phyloP scores from a whole-genome alignment of 2,113 vertebrate genomes.

The Morone saxatilis region DNA sequence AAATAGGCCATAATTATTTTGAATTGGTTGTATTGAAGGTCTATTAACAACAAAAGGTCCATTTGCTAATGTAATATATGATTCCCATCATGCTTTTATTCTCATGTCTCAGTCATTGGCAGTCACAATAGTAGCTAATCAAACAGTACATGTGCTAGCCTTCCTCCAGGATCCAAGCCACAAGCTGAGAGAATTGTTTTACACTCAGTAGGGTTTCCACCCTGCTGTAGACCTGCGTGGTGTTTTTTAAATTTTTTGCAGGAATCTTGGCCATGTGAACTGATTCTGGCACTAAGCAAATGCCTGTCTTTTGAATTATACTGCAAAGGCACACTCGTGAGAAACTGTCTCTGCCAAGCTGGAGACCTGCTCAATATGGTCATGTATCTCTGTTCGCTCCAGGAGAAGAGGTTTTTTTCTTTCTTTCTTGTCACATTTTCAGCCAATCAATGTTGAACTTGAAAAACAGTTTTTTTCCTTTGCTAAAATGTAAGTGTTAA shows the following conservation, averaged over 20 bases:
- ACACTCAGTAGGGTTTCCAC: slow-evolving; percentile 20
- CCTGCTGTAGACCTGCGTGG: slow-evolving; percentile 19
- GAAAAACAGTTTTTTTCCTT: not conserved
- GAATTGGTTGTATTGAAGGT: slow-evolving; percentile 16
- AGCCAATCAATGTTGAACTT: not conserved
- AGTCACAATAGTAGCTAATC: slow-evolving; percentile 31
- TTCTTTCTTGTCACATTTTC: not conserved
- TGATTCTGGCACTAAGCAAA: slow-evolving; percentile 23
- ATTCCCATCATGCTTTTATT: slow-evolving; percentile 25
- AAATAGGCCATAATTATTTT: slow-evolving; percentile 30
- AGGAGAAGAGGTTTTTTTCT: not conserved
- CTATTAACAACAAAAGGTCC: slow-evolving; percentile 32
- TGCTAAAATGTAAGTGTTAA: not conserved
- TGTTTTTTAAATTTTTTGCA: slow-evolving; percentile 3
- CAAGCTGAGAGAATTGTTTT: slow-evolving; percentile 49
- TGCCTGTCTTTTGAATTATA: slow-evolving; percentile 2
- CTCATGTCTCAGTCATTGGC: slow-evolving; percentile 27
- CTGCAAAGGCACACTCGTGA: not conserved
- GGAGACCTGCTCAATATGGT: slow-evolving; percentile 9
- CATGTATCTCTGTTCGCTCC: not conserved
- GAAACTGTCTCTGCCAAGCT: slow-evolving; percentile 1
- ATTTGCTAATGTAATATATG: slow-evolving; percentile 36
- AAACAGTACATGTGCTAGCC: slow-evolving; percentile 18
- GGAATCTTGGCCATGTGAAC: slow-evolving; percentile 17
- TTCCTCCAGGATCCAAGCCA: slow-evolving; percentile 19